These are phyloP conservation scores for Ctenopoma kingsleyae DNA, from an alignment of 2,797 vertebrate genomes.

Conservation along the genomic window DNA sequence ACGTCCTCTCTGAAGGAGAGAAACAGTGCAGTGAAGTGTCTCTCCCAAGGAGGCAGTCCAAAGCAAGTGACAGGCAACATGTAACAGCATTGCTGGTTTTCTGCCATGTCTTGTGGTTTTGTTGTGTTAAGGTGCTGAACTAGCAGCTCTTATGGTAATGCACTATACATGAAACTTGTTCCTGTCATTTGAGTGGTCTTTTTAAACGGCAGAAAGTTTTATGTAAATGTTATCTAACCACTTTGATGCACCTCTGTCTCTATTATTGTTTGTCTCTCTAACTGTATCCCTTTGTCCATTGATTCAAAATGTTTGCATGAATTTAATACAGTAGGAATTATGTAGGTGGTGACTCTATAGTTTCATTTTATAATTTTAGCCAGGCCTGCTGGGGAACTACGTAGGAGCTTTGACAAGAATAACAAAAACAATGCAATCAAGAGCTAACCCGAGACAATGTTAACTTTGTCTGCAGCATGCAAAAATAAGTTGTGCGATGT, in stretches of 20 bases:
- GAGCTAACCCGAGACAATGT: neutral
- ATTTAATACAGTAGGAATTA: neutral
- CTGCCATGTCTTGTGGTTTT: no score
- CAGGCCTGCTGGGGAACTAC: neutral
- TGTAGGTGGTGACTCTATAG: neutral
- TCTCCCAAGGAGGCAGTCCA: no score
- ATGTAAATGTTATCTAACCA: neutral
- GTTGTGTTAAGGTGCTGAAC: no score
- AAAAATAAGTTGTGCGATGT: slow-evolving; percentile 12
- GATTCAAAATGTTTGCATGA: neutral
- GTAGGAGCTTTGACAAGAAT: neutral
- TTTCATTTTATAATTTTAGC: neutral
- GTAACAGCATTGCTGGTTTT: no score
- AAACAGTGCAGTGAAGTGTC: no score
- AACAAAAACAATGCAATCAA: neutral
- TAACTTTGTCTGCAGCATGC: slow-evolving; percentile 6
- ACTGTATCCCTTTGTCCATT: no score
- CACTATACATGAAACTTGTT: neutral
- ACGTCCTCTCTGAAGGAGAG: no score
- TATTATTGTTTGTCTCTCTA: no score
- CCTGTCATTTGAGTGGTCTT: neutral
- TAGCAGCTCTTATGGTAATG: neutral
- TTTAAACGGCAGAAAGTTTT: neutral
- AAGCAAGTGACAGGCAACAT: no score
- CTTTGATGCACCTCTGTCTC: no score